Evolutionary conservation across 2,797 vertebrate species (phyloP).

Genomic region (Hephaestus fuliginosus): DNA sequence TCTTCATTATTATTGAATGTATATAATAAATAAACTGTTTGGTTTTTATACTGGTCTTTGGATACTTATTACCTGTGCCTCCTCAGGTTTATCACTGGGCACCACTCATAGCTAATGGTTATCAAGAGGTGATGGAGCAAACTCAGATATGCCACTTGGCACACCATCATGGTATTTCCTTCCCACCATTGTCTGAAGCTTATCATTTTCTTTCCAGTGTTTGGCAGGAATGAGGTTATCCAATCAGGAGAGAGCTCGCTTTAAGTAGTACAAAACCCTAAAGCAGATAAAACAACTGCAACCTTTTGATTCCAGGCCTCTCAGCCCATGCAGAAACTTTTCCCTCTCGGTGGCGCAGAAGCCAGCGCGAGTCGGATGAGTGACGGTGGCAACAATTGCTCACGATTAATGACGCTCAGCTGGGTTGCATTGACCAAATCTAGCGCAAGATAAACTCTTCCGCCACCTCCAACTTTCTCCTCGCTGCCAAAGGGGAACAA

Average conservation of each 20-base stretch:
- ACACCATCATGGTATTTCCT: slow-evolving; percentile 40
- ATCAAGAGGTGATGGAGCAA: slow-evolving; percentile 42
- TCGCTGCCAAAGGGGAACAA: slow-evolving; percentile 39
- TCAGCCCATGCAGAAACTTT: slow-evolving; percentile 2
- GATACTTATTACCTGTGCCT: slow-evolving; percentile 30
- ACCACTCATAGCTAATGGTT: neutral
- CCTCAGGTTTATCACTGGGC: neutral
- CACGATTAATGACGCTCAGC: neutral
- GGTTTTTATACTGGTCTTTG: slow-evolving; percentile 80
- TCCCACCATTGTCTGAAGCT: slow-evolving; percentile 41
- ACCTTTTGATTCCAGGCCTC: slow-evolving; percentile 2
- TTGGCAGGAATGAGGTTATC: slow-evolving; percentile 21
- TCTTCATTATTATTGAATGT: slow-evolving; percentile 88
- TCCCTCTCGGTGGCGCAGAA: neutral
- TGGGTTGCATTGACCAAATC: slow-evolving; percentile 18
- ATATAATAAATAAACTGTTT: slow-evolving; percentile 88
- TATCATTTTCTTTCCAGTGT: slow-evolving; percentile 49
- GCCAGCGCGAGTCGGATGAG: slow-evolving; percentile 18
- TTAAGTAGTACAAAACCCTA: slow-evolving; percentile 6
- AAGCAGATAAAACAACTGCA: slow-evolving; percentile 20
- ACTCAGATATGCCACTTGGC: slow-evolving; percentile 21
- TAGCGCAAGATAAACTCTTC: slow-evolving; percentile 29
- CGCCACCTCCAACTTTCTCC: slow-evolving; percentile 49
- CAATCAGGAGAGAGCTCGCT: slow-evolving; percentile 31
- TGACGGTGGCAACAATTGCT: slow-evolving; percentile 19